Evolutionary conservation across 2,888 invertebrate species (phyloP).

Genomic region (Drosophila prolongata): DNA sequence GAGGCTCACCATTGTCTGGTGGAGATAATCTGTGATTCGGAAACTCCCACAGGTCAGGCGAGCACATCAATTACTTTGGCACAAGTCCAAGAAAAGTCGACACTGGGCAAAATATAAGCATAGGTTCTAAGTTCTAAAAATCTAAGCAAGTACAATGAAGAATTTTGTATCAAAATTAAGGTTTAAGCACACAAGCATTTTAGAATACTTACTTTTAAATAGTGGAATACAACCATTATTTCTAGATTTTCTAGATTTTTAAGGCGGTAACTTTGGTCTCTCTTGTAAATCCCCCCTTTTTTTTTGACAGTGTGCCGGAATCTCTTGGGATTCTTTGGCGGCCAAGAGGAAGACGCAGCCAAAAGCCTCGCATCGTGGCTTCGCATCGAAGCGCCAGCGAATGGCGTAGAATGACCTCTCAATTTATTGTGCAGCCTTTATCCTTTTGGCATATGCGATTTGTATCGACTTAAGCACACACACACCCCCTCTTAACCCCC

Average conservation of each 20-base stretch:
- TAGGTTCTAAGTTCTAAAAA: background rate
- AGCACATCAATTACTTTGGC: slow-evolving; percentile 83
- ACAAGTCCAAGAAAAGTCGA: slow-evolving; percentile 66
- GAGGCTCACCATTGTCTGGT: slow-evolving; percentile 80
- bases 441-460: slow-evolving; percentile 79
- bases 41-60: slow-evolving; percentile 83
- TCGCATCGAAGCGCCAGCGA: slow-evolving; percentile 45
- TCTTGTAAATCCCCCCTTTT: background rate
- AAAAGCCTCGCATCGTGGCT: slow-evolving; percentile 32
- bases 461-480: slow-evolving; percentile 76
- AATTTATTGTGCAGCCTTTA: slow-evolving; percentile 77
- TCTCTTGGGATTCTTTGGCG: slow-evolving; percentile 11
- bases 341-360: slow-evolving; percentile 27
- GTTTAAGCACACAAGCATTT: no score
- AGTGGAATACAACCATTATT: no score
- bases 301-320: slow-evolving; percentile 2
- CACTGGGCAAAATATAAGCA: background rate
- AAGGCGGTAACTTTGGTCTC: no score
- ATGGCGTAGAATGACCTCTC: slow-evolving; percentile 77
- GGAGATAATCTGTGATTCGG: slow-evolving; percentile 82
- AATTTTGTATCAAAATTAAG: no score
- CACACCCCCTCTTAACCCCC: no score
- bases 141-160: no score
- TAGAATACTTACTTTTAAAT: no score
- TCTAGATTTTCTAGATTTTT: no score